Evolutionary conservation across 2,797 vertebrate species (phyloP).

Genomic region (Monodelphis domestica): DNA sequence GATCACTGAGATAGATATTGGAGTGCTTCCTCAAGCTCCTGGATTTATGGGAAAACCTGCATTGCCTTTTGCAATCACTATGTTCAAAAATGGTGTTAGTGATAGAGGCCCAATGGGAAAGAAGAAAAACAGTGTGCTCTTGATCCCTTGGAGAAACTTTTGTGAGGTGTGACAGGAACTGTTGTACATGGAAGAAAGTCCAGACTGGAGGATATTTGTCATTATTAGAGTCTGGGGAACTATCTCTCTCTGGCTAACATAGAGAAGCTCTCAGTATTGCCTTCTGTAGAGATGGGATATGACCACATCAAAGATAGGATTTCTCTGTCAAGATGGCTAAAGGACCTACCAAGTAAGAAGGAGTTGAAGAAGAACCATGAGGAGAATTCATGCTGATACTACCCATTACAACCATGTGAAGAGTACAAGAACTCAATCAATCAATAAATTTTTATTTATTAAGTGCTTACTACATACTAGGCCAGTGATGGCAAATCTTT

Average conservation of each 20-base stretch:
- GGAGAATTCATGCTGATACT: not conserved
- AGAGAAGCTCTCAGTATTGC: not conserved
- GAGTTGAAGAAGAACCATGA: not conserved
- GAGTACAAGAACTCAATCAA: not conserved
- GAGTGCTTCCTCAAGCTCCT: not conserved
- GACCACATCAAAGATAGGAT: not conserved
- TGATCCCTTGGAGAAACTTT: not conserved
- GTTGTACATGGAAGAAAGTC: not conserved
- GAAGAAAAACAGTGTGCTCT: not conserved
- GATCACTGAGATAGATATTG: not conserved
- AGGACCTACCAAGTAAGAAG: not conserved
- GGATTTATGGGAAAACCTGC: not conserved
- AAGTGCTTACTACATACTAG: not conserved
- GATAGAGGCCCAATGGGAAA: not conserved
- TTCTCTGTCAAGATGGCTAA: not conserved
- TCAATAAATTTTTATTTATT: not conserved
- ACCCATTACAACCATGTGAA: not conserved
- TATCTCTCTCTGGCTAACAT: not conserved
- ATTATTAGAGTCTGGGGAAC: not conserved
- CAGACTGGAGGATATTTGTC: not conserved
- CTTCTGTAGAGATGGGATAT: not conserved
- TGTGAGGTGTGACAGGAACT: not conserved
- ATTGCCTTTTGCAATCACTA: not conserved
- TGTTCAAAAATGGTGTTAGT: not conserved
- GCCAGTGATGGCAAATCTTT: too few species aligned